Evolutionary conservation across 2,888 invertebrate species (phyloP).

Genomic region (Cantharis rustica): DNA sequence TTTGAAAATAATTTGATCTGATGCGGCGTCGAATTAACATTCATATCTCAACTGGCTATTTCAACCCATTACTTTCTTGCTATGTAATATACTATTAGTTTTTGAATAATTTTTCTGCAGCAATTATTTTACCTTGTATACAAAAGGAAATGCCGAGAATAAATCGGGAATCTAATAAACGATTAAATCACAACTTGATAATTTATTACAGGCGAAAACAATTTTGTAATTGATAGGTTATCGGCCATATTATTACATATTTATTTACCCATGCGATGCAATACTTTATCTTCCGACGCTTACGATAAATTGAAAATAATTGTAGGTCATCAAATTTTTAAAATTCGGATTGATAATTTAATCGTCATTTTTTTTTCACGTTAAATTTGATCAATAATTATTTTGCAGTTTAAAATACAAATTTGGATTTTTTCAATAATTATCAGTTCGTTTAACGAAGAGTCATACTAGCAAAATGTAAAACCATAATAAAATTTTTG

Average conservation of each 20-base stretch:
- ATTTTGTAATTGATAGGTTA: not conserved
- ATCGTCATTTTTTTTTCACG: not conserved
- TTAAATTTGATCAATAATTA: not conserved
- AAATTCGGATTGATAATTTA: not conserved
- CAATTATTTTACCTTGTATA: too few relatives aligned
- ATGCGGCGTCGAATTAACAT: too few relatives aligned
- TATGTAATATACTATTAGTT: too few relatives aligned
- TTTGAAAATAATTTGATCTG: too few relatives aligned
- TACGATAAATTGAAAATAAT: not conserved
- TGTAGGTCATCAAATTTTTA: not conserved
- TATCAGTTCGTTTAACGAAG: not conserved
- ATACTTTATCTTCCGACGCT: not conserved
- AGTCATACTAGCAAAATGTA: too few relatives aligned
- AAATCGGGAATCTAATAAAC: not conserved
- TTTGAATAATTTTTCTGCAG: too few relatives aligned
- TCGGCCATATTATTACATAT: not conserved
- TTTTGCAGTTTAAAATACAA: not conserved
- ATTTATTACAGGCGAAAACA: not conserved
- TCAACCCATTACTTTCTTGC: too few relatives aligned
- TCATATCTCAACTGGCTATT: too few relatives aligned
- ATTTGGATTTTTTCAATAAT: not conserved
- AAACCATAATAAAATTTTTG: not conserved
- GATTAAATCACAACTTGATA: not conserved
- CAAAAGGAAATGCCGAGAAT: not conserved
- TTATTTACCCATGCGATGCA: not conserved